Conservation (phyloP, 1,140 invertebrate species). For the Drosophila pectinifera region DNA sequence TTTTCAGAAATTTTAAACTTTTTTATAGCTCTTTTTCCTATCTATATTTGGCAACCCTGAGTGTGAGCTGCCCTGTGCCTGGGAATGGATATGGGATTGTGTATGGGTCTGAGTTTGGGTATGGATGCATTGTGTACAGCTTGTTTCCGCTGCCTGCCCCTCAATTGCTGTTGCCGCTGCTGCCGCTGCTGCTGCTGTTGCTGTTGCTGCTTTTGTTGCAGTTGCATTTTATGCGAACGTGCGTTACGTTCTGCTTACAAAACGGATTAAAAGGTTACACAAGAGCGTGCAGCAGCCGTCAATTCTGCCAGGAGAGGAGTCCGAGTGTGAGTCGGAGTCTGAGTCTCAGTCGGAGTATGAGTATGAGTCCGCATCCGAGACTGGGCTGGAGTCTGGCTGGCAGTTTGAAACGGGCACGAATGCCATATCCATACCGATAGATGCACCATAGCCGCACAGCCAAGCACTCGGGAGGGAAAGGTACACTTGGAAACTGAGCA, state of each 20-base stretch:
- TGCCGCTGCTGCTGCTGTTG: no score
- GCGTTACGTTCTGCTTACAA: constrained; percentile 84
- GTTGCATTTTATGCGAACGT: constrained; percentile 68
- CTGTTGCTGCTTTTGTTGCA: constrained; percentile 22
- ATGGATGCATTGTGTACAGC: constrained; percentile 70
- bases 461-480: constrained; percentile 9
- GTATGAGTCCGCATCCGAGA: constrained; percentile 8
- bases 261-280: constrained; percentile 84
- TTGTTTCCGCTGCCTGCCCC: constrained; percentile 60
- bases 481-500: constrained; percentile 13
- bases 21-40: background rate
- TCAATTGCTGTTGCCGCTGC: constrained; percentile 34
- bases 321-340: background rate
- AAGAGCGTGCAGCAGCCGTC: constrained; percentile 71
- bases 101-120: constrained; percentile 21
- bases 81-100: constrained; percentile 33
- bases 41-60: constrained; percentile 13
- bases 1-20: background rate
- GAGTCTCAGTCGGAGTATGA: constrained; percentile 4
- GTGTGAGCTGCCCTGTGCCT: constrained; percentile 18
- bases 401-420: constrained; percentile 45
- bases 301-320: constrained; percentile 31
- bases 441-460: constrained; percentile 35
- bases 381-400: constrained; percentile 12
- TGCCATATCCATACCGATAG: constrained; percentile 41